These are phyloP conservation scores for Xenopus tropicalis DNA, from an alignment of 2,113 vertebrate genomes.

Conservation along the genomic window DNA sequence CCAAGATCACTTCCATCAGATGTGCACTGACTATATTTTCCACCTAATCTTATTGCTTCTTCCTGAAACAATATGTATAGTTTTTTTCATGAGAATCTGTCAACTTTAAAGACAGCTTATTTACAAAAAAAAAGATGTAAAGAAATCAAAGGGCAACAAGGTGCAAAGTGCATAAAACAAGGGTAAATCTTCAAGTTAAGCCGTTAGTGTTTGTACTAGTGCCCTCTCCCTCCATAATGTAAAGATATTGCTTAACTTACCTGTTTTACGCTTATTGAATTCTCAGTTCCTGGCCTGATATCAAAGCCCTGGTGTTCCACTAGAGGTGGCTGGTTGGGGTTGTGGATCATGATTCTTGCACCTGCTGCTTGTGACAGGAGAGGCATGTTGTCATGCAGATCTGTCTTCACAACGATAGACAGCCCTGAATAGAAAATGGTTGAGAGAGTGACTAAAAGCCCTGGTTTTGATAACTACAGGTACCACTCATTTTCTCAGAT, in stretches of 20 bases:
- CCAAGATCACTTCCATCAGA: constrained; percentile 22
- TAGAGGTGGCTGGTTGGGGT: constrained; percentile 54
- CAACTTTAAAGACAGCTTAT: too few relatives aligned
- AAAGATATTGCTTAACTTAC: constrained; percentile 46
- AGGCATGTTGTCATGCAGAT: constrained; percentile 56
- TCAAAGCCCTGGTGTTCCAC: constrained; percentile 63
- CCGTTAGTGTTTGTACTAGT: too few relatives aligned
- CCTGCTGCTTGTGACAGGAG: constrained; percentile 56
- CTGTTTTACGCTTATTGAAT: constrained; percentile 57
- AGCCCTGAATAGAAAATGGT: constrained; percentile 52
- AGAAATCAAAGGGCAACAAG: too few relatives aligned
- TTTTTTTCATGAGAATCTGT: too few relatives aligned
- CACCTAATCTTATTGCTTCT: constrained; percentile 55
- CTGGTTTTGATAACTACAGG: too few relatives aligned
- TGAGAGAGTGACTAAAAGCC: neutral
- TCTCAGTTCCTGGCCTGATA: constrained; percentile 59
- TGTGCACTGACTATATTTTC: constrained; percentile 52
- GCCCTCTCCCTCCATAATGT: too few relatives aligned
- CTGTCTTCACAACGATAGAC: constrained; percentile 53
- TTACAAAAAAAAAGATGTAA: too few relatives aligned
- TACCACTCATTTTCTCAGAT: too few relatives aligned
- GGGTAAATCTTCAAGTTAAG: too few relatives aligned
- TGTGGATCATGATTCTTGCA: constrained; percentile 60
- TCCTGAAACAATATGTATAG: constrained; percentile 46
- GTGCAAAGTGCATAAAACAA: too few relatives aligned